phyloP scores from a whole-genome alignment of 2,797 vertebrate species.

The Novumbra hubbsi region DNA sequence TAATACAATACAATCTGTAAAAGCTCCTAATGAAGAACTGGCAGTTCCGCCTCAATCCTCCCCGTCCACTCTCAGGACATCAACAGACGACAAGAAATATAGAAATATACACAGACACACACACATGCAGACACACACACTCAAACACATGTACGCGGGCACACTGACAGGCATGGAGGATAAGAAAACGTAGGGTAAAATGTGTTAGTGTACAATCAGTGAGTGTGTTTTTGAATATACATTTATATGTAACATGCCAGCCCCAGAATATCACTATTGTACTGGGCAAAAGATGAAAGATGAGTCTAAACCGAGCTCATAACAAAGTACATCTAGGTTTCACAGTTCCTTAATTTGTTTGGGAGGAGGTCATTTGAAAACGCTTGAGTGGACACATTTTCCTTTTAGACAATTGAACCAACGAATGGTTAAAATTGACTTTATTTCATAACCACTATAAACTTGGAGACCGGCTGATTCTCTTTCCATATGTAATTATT shows the following conservation, averaged over 20 bases:
- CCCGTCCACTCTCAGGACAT: neutral
- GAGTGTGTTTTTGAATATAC: conserved; percentile 29
- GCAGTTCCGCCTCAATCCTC: conserved; percentile 17
- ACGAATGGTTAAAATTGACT: conserved; percentile 33
- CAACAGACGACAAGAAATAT: neutral
- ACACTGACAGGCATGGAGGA: neutral
- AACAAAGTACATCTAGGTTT: conserved; percentile 35
- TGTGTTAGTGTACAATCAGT: conserved; percentile 21
- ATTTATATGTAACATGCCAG: neutral
- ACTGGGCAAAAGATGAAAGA: neutral
- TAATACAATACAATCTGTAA: too few relatives aligned
- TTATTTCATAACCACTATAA: conserved; percentile 49
- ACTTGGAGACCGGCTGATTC: conserved; percentile 40
- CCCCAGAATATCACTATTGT: conserved; percentile 19
- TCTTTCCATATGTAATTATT: conserved; percentile 54
- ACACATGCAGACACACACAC: neutral
- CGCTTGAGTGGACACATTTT: conserved; percentile 23
- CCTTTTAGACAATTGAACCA: conserved; percentile 23
- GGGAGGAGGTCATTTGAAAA: conserved; percentile 26
- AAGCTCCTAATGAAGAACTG: conserved; percentile 39
- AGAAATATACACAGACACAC: conserved; percentile 14
- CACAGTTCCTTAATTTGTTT: conserved; percentile 33
- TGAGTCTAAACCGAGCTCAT: conserved; percentile 28
- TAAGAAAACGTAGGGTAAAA: conserved; percentile 5
- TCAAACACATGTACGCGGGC: conserved; percentile 3